phyloP scores from a whole-genome alignment of 1,140 invertebrate genomes.

The Drosophila bipectinata region DNA sequence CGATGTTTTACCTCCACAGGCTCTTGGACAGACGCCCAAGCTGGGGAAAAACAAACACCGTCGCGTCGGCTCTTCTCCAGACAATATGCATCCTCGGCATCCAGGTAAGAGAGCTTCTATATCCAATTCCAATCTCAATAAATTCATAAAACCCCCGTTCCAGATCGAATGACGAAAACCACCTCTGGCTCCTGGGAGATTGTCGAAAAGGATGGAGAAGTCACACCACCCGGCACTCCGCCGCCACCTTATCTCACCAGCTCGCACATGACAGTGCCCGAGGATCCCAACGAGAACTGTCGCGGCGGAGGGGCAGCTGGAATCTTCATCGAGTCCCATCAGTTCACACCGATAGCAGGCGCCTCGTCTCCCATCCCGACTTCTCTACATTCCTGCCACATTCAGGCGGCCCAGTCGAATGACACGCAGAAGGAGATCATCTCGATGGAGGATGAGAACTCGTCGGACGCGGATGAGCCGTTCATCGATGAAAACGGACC shows the following conservation, averaged over 20 bases:
- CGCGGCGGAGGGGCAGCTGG: conserved; percentile 38
- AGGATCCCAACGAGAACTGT: conserved; percentile 67
- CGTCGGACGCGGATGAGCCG: conserved; percentile 92
- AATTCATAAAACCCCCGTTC: no score
- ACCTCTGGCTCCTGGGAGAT: conserved; percentile 82
- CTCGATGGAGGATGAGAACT: conserved; percentile 97
- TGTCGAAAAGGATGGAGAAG: conserved; percentile 84
- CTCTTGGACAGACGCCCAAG: conserved; percentile 78
- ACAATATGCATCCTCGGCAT: conserved; percentile 81
- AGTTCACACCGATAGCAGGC: conserved; percentile 70
- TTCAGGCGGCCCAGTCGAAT: conserved; percentile 72
- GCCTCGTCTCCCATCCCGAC: conserved; percentile 60
- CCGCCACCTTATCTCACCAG: conserved; percentile 91
- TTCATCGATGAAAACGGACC: conserved; percentile 91
- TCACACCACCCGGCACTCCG: conserved; percentile 93
- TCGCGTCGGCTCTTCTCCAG: conserved; percentile 80
- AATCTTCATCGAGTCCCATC: conserved; percentile 78
- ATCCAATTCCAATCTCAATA: conserved; percentile 52
- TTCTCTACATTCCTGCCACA: conserved; percentile 74
- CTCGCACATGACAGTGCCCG: conserved; percentile 65
- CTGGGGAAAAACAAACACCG: conserved; percentile 77
- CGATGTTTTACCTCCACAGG: conserved; percentile 34
- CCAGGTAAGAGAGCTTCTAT: conserved; percentile 60
- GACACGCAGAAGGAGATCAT: conserved; percentile 91
- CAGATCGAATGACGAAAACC: conserved; percentile 77